Conservation (phyloP, 37 sponge, comb jelly and placozoan genomes). For the Chondrosia reniformis region DNA sequence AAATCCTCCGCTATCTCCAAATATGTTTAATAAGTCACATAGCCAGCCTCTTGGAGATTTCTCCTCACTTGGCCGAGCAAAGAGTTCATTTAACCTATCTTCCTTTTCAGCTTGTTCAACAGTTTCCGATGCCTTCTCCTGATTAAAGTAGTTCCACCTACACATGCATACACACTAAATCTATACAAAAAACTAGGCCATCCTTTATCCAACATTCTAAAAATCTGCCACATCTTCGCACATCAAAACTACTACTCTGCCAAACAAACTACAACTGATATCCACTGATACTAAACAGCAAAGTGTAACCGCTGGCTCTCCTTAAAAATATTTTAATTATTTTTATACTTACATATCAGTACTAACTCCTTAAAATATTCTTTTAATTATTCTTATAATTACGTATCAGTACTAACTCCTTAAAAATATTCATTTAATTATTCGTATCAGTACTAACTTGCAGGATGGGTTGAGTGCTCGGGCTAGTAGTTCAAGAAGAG, state of each 20-base stretch:
- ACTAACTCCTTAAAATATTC: too few species aligned
- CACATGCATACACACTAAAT: neutral
- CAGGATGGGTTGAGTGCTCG: constrained; percentile 67
- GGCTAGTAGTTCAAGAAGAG: constrained; percentile 74
- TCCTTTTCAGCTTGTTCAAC: neutral
- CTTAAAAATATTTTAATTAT: too few species aligned
- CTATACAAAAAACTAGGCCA: neutral
- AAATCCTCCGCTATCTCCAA: constrained; percentile 83
- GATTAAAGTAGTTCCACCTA: constrained; percentile 17
- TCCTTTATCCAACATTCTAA: too few species aligned
- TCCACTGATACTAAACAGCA: too few species aligned
- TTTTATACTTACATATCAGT: too few species aligned
- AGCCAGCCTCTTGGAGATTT: constrained; percentile 72
- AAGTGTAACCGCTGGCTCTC: too few species aligned
- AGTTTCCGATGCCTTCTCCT: neutral
- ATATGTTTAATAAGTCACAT: constrained; percentile 87
- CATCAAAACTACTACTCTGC: too few species aligned
- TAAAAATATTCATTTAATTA: too few species aligned
- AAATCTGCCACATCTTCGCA: too few species aligned
- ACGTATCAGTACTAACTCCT: too few species aligned
- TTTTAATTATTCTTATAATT: too few species aligned
- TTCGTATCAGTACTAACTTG: constrained; percentile 72
- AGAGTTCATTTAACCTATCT: neutral
- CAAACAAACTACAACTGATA: too few species aligned
- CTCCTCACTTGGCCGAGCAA: neutral